Percentiles rank a stretch among this genome's conserved stretches.
phyloP scores from a whole-genome alignment of 2,888 invertebrate species.

The Hemicrepidius hirtus region DNA sequence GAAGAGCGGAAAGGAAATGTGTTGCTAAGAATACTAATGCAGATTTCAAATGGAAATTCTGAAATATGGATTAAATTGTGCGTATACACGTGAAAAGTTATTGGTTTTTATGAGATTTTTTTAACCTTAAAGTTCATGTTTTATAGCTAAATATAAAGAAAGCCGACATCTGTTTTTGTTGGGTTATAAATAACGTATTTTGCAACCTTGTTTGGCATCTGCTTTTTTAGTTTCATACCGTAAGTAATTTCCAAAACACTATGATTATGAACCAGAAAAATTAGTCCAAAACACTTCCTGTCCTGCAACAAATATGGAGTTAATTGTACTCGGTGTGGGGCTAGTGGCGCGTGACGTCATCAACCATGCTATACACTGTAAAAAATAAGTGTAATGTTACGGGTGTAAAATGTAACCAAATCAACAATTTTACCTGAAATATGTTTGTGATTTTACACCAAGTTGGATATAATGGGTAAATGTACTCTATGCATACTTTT shows the following conservation, averaged over 20 bases:
- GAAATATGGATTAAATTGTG: conserved; percentile 18
- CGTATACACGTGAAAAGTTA: conserved; percentile 5
- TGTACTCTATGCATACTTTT: no score
- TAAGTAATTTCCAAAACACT: background rate
- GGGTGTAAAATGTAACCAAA: no score
- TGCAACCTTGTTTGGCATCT: conserved; percentile 5
- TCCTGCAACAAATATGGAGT: no score
- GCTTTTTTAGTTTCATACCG: background rate
- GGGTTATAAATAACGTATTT: background rate
- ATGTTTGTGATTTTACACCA: no score
- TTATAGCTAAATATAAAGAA: conserved; percentile 6
- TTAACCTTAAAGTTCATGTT: background rate
- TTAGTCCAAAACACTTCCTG: no score
- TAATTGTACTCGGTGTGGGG: no score
- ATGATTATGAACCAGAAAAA: no score
- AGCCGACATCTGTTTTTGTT: background rate
- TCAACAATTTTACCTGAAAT: no score
- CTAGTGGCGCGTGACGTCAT: no score
- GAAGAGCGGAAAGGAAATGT: background rate
- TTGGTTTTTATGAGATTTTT: conserved; percentile 1
- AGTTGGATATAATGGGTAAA: no score
- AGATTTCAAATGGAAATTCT: background rate
- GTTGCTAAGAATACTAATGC: conserved; percentile 3
- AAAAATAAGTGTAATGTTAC: no score
- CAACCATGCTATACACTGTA: no score